Percentiles rank a stretch among this genome's conserved stretches.
phyloP scores from a whole-genome alignment of 2,888 invertebrate genomes.

The Amorpha juglandis region DNA sequence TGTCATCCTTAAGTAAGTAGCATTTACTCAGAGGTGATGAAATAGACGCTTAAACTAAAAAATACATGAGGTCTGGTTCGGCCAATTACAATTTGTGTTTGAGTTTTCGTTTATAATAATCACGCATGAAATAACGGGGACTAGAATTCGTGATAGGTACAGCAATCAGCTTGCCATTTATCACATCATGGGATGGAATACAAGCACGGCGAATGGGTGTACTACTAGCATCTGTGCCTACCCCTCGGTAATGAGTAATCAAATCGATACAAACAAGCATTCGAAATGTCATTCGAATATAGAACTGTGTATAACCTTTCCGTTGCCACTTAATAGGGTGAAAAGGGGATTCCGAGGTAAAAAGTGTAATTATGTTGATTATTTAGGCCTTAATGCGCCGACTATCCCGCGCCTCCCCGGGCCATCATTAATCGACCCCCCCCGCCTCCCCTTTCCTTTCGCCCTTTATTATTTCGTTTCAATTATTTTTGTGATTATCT shows the following conservation, averaged over 20 bases:
- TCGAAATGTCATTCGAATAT: constrained; percentile 50
- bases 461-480: constrained; percentile 83
- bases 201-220: too few species aligned
- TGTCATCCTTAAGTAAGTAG: too few species aligned
- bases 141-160: too few species aligned
- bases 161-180: too few species aligned
- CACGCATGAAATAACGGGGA: too few species aligned
- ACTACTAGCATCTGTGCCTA: too few species aligned
- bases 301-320: constrained; percentile 58
- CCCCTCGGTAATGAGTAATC: neutral
- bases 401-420: constrained; percentile 72
- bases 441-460: constrained; percentile 64
- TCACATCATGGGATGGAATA: too few species aligned
- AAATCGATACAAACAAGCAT: neutral
- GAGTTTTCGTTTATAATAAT: too few species aligned
- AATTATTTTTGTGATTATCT: constrained; percentile 85
- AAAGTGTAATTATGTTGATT: constrained; percentile 84
- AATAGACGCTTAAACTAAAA: too few species aligned
- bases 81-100: too few species aligned
- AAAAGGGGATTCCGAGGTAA: constrained; percentile 76
- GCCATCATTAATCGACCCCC: constrained; percentile 77
- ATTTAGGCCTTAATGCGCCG: constrained; percentile 82
- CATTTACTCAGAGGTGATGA: too few species aligned
- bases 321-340: constrained; percentile 69
- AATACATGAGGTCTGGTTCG: too few species aligned